Evolutionary conservation across 1,140 invertebrate genomes (phyloP).

Genomic region (Lepidurus apus): DNA sequence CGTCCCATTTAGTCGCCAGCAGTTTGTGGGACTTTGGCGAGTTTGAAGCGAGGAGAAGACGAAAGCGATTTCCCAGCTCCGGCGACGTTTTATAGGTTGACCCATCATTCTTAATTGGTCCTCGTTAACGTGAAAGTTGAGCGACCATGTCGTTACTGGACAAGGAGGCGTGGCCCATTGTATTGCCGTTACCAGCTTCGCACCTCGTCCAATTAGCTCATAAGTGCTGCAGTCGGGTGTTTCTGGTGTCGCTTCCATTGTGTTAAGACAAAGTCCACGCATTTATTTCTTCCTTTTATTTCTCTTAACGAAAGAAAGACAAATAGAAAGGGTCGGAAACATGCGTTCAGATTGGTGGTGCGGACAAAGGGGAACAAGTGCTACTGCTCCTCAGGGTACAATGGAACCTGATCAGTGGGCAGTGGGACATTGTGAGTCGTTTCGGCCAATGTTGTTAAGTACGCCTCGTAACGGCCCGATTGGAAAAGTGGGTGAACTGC

Average conservation of each 20-base stretch:
- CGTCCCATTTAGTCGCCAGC: neutral
- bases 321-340: neutral
- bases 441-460: neutral
- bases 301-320: neutral
- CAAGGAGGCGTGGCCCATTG: neutral
- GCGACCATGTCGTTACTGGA: neutral
- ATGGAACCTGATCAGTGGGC: slow-evolving; percentile 10
- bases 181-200: neutral
- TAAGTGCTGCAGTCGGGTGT: neutral
- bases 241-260: neutral
- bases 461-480: neutral
- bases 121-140: neutral
- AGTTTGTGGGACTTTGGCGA: neutral
- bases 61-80: too few relatives aligned
- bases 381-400: neutral
- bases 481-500: neutral
- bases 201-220: neutral
- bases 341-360: neutral
- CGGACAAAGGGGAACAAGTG: neutral
- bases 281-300: too few relatives aligned
- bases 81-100: neutral
- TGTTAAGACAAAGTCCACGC: too few relatives aligned
- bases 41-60: too few relatives aligned
- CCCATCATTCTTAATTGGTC: neutral
- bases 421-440: neutral